Percentiles rank a stretch among this genome's conserved stretches.
Evolutionary conservation across 2,113 vertebrate genomes (phyloP).

Genomic region (Spizaetus ornatus): DNA sequence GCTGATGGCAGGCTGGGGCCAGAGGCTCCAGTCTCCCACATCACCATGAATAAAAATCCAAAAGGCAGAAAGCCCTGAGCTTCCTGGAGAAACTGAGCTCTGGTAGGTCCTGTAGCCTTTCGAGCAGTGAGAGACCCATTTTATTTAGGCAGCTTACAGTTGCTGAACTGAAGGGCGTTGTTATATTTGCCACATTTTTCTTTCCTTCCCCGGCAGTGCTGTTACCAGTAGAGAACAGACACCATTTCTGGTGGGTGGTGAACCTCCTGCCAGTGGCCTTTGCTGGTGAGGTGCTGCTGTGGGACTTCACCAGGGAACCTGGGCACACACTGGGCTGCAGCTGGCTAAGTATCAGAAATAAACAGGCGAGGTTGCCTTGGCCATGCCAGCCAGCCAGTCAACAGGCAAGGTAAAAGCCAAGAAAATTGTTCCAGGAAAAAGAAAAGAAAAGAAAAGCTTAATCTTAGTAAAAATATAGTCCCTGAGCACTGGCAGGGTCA

Average conservation of each 20-base stretch:
- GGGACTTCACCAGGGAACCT: not conserved
- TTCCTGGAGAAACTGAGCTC: not conserved
- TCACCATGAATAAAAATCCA: not conserved
- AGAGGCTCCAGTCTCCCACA: not conserved
- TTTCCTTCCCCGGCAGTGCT: not conserved
- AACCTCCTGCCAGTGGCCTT: not conserved
- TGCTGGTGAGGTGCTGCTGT: not conserved
- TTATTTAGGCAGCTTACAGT: not conserved
- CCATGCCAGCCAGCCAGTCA: not conserved
- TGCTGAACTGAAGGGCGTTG: not conserved
- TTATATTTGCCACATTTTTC: not conserved
- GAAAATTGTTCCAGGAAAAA: conserved; percentile 30
- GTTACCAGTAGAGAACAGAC: not conserved
- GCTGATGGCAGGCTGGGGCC: not conserved
- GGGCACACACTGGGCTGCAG: not conserved
- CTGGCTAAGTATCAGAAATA: not conserved
- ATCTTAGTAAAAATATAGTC: conserved; percentile 58
- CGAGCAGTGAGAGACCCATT: not conserved
- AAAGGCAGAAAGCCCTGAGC: not conserved
- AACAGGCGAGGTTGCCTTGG: not conserved
- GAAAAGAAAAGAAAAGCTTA: conserved; percentile 43
- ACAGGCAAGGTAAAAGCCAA: conserved; percentile 24
- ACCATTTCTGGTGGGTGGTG: not conserved
- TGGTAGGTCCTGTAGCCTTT: not conserved
- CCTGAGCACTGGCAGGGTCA: conserved; percentile 29